Evolutionary conservation across 1,140 invertebrate genomes (phyloP).

Genomic region (Acromyrmex echinatior): DNA sequence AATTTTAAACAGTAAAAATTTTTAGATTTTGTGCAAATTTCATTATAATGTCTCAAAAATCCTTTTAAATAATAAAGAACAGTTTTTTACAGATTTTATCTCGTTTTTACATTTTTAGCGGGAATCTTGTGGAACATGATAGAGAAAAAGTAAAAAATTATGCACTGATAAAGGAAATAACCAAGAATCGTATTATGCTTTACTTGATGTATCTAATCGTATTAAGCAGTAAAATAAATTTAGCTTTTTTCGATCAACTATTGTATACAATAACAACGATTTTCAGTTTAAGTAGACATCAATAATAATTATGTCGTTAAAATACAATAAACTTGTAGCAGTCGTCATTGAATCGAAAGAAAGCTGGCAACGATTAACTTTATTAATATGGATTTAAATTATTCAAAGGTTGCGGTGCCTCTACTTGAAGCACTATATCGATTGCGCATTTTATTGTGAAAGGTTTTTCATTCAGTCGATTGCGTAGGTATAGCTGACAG

Average conservation of each 20-base stretch:
- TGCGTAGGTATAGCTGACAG: neutral
- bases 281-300: neutral
- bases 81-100: too few relatives aligned
- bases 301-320: neutral
- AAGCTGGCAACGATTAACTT: neutral
- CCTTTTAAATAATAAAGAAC: too few relatives aligned
- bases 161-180: neutral
- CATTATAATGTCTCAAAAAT: too few relatives aligned
- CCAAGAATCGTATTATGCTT: neutral
- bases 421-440: neutral
- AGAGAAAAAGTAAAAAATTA: too few relatives aligned
- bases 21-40: too few relatives aligned
- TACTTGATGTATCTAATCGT: neutral
- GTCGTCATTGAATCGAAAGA: neutral
- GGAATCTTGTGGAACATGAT: too few relatives aligned
- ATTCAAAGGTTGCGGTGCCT: neutral
- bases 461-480: constrained; percentile 36
- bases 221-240: neutral
- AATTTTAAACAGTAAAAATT: too few relatives aligned
- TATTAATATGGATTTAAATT: neutral
- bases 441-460: constrained; percentile 8
- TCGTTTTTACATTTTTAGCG: too few relatives aligned
- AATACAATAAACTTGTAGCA: neutral
- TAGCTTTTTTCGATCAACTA: neutral
- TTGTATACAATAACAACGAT: neutral